Base-by-base conservation (phyloP, 2,888 invertebrate species). In the Thecophora atra region DNA sequence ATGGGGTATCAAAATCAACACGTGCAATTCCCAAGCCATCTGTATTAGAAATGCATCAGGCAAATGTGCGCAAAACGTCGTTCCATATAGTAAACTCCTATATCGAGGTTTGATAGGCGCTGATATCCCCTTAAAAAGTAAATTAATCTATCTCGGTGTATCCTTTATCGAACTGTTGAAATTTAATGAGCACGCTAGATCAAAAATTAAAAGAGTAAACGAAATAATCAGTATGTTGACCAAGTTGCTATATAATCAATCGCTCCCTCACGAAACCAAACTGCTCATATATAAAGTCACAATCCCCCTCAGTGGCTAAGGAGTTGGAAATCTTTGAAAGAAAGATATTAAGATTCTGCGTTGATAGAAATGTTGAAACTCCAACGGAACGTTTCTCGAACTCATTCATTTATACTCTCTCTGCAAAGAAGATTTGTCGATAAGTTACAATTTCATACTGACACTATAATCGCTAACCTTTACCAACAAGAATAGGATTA, bases 1-100 rank as follows among this genome's bases (percentile, higher is more conserved):
- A 0, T 73, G 72, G 72, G 72, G 74, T 15, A 73, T 71, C 0
- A 68, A 64, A 44, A 60, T 72, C 0, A 72, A 74, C 47, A 19
- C 28, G 0, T 1, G 3, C 21, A 0, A 74, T 72, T 56, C 56
- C 3, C 24, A 56, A 56, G 21, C n/a, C 21, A 56, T 56, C 6
- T 56, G 56, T n/a, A 26, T 62, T 21, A 13, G 74, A 44, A 74
- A 72, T 13, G 68, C 71, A 13, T 71, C 70, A 7, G 68, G 68
- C 1, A 72, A 71, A 42, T 65, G 68, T 13, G 28, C 17, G 0
- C 8, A 1, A 0, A 58, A 42, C 3, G 71, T 71, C 0, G 62
- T 66, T 13, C 37, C 30, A 0, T 68, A 74, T 54, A 72, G 74
- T n/a, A 74, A 65, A 74, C 52, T 54, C 0, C 15, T 69, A 0